A percentile compares a stretch with the other conserved stretches of the same genome.
phyloP scores from a whole-genome alignment of 1,140 invertebrate genomes.

The Holotrichia oblita region DNA sequence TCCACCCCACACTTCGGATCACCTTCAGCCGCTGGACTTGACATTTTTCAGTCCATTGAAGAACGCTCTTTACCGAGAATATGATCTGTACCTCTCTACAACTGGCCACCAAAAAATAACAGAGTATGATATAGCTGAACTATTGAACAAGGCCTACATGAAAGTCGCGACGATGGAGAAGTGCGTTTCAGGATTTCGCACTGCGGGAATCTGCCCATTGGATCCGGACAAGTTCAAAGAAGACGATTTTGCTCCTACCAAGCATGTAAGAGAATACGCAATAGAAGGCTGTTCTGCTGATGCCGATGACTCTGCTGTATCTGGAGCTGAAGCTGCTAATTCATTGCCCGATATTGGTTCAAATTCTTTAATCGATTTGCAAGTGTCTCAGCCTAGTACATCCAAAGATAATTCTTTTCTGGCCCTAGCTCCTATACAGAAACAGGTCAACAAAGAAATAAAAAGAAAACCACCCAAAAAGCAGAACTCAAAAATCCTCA shows the following conservation, averaged over 20 bases:
- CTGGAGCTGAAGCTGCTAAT: conserved; percentile 1
- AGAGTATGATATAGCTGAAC: conserved; percentile 32
- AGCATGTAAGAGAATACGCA: neutral
- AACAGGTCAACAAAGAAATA: conserved; percentile 30
- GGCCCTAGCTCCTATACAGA: conserved; percentile 22
- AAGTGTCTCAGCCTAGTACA: conserved; percentile 12
- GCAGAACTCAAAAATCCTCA: conserved; percentile 41
- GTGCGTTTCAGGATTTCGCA: neutral
- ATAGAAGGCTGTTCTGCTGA: neutral
- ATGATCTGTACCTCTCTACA: conserved; percentile 41
- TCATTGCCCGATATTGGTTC: neutral
- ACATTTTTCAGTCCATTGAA: conserved; percentile 55
- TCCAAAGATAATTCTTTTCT: neutral
- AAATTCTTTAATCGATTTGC: conserved; percentile 10
- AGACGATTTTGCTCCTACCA: conserved; percentile 42
- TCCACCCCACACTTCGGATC: conserved; percentile 56
- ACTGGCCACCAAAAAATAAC: conserved; percentile 41
- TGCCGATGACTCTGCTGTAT: neutral
- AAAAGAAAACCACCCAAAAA: conserved; percentile 36
- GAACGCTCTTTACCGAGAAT: conserved; percentile 47
- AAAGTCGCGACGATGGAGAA: conserved; percentile 43
- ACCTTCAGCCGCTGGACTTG: conserved; percentile 52
- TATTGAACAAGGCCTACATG: conserved; percentile 42
- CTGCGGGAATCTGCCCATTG: conserved; percentile 36
- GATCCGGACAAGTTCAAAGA: conserved; percentile 48